Percentiles rank a stretch among this genome's conserved stretches.
Evolutionary conservation across 2,797 vertebrate species (phyloP).

Genomic region (Gila robusta): DNA sequence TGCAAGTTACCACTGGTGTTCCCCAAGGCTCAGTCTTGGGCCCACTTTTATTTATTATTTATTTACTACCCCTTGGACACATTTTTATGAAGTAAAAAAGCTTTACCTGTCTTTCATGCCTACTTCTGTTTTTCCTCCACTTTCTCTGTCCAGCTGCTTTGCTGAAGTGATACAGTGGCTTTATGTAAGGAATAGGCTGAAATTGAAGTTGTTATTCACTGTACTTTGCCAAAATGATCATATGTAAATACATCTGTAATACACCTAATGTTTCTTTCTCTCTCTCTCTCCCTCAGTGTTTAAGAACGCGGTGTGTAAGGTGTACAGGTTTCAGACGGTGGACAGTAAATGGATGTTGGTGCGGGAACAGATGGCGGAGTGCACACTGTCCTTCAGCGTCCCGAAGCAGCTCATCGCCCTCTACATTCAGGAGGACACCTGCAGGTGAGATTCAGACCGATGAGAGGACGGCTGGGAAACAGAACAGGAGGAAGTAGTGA

Average conservation of each 20-base stretch:
- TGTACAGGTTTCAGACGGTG: constrained; percentile 93
- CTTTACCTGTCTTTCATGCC: no score
- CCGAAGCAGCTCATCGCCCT: constrained; percentile 93
- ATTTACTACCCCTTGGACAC: no score
- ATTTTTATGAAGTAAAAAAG: no score
- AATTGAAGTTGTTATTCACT: neutral
- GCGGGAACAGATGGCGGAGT: constrained; percentile 97
- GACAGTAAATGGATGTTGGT: constrained; percentile 96
- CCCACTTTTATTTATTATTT: no score
- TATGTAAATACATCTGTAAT: neutral
- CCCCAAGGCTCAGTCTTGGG: no score
- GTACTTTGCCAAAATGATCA: neutral
- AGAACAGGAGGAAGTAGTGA: neutral
- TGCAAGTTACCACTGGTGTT: no score
- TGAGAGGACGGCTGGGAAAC: neutral
- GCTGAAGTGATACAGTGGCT: no score
- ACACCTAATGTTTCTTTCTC: neutral
- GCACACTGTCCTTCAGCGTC: constrained; percentile 91
- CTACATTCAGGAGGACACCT: constrained; percentile 93
- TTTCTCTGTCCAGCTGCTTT: no score
- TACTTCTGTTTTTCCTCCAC: no score
- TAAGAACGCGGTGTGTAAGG: constrained; percentile 92
- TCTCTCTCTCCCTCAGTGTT: constrained; percentile 80
- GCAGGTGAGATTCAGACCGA: constrained; percentile 80
- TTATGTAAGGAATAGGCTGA: neutral